phyloP scores from a whole-genome alignment of 2,113 vertebrate species.

The Sander vitreus region DNA sequence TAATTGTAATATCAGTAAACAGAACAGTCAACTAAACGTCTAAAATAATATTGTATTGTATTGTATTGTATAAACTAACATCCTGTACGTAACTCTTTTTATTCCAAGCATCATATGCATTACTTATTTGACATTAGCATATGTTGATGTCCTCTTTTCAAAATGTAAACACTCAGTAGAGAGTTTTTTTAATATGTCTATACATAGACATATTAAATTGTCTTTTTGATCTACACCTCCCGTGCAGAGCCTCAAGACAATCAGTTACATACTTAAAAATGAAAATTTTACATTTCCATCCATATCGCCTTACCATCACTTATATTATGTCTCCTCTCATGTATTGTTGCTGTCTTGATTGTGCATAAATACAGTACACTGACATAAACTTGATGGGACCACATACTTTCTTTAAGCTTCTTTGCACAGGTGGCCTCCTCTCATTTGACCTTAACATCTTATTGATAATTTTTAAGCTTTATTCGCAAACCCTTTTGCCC shows the following conservation, averaged over 20 bases:
- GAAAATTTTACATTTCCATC: background rate
- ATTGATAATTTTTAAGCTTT: background rate
- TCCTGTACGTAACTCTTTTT: background rate
- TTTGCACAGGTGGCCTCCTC: background rate
- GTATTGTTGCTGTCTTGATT: background rate
- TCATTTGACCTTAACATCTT: background rate
- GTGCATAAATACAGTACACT: background rate
- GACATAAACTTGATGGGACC: background rate
- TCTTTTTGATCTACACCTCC: background rate
- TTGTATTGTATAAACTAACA: background rate
- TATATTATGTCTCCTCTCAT: background rate
- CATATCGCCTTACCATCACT: too few species aligned
- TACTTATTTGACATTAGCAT: background rate
- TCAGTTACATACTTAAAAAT: background rate
- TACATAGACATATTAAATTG: background rate
- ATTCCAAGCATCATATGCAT: background rate
- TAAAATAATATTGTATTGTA: background rate
- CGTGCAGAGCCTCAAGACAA: too few species aligned
- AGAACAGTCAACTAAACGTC: constrained; percentile 3
- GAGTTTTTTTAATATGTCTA: too few species aligned
- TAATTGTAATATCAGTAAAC: background rate
- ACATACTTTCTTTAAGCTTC: background rate
- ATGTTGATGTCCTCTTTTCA: background rate
- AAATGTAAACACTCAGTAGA: too few species aligned
- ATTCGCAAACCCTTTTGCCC: background rate